These are phyloP conservation scores for Hippotragus niger DNA, from an alignment of 2,113 vertebrate genomes.

Conservation along the genomic window DNA sequence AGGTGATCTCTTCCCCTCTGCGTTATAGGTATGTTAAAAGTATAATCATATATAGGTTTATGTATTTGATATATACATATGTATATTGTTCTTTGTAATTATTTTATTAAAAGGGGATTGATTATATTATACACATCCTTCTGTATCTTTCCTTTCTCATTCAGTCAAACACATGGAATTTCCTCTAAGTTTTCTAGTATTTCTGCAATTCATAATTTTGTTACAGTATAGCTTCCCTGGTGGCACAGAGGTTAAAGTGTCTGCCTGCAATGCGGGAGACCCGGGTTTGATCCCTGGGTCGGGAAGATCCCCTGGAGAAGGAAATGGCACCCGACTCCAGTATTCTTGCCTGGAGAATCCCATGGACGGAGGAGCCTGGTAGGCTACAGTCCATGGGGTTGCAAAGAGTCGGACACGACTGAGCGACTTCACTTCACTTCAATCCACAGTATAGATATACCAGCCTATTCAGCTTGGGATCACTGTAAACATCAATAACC, in stretches of 20 bases:
- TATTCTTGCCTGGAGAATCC: too few species aligned
- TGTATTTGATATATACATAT: background rate
- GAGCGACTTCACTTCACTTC: too few species aligned
- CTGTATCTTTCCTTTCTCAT: background rate
- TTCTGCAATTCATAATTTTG: background rate
- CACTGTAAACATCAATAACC: background rate
- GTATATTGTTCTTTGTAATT: background rate
- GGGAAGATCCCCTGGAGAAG: too few species aligned
- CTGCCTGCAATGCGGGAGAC: too few species aligned
- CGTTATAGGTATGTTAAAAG: background rate
- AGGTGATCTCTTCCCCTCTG: background rate
- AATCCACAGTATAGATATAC: background rate
- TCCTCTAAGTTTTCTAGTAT: background rate
- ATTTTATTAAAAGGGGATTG: background rate
- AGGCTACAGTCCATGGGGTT: too few species aligned
- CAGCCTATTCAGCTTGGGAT: background rate
- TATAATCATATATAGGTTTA: background rate
- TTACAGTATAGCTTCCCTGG: background rate
- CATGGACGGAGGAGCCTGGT: too few species aligned
- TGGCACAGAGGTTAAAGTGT: too few species aligned
- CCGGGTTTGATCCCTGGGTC: too few species aligned
- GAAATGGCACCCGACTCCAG: too few species aligned
- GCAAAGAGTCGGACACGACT: too few species aligned
- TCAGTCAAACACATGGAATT: background rate
- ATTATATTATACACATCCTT: background rate